Base-by-base conservation (phyloP, 1,140 invertebrate species). In the Diorhabda carinulata region DNA sequence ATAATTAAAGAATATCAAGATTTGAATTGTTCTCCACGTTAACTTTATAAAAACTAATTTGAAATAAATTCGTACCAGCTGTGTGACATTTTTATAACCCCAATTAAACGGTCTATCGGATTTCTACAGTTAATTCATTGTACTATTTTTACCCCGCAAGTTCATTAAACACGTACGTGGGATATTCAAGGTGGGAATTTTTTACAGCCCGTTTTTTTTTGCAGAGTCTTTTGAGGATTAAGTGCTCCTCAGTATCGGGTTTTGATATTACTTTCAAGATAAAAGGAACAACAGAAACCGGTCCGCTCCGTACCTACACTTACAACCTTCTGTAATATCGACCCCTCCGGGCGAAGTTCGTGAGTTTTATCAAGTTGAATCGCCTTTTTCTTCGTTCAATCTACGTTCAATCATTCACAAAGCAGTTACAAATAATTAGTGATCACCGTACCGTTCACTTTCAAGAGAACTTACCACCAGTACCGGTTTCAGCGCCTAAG, bases 241-340 rank as follows among this genome's bases (percentile, higher is more conserved):
- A 52, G 47, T 8, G 47, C 47, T 52, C 47, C 47, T 52, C 47
- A 52, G 47, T 52, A 52, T 52, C 47, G 47, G 47, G 47, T 52
- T 52, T n/a, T 52, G 47, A 52, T 52, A 52, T 52, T 52, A 52
- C 47, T 52, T 52, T 52, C 47, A 52, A 52, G 47, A 52, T 52
- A 52, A 52, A 52, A 52, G 47, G 47, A 52, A 52, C 47, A 52
- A 52, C n/a, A 52, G 47, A 52, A 52, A 52, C 47, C 47, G 47
- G 47, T 52, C 47, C 4, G 47, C 47, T 6, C 47, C 47, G 47
- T 52, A 52, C 47, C 47, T 52, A 52, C 47, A 52, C 47, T 52
- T 52, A 52, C 47, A 52, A 52, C 47, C 47, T 52, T 52, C 47
- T 52, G 6, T n/a, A 8, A 52, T 52, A 8, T 52, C 47, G 47